These are phyloP conservation scores for Ormyrus rosae DNA, from an alignment of 2,888 invertebrate species.

Conservation along the genomic window DNA sequence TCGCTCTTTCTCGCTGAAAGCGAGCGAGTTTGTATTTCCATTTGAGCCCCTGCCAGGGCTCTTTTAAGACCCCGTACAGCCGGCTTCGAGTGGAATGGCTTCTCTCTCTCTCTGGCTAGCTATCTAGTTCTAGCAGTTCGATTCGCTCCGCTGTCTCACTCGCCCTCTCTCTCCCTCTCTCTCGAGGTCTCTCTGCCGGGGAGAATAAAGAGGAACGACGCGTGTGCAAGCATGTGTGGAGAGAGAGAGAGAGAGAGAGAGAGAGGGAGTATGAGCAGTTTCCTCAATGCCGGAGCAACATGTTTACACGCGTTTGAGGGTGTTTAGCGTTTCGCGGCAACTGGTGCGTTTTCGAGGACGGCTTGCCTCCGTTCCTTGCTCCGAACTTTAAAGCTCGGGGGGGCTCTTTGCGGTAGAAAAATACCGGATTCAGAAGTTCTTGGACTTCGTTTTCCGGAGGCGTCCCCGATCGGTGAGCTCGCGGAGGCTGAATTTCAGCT, in stretches of 20 bases:
- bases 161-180: not conserved
- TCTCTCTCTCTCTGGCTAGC: constrained; percentile 9
- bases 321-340: constrained; percentile 5
- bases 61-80: constrained; percentile 31
- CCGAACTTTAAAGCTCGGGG: too few species aligned
- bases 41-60: constrained; percentile 46
- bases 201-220: constrained; percentile 22
- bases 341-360: not conserved
- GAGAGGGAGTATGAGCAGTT: not conserved
- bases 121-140: constrained; percentile 16
- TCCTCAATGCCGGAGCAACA: not conserved
- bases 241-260: not conserved
- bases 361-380: too few species aligned
- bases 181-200: not conserved
- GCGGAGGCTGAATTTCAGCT: too few species aligned
- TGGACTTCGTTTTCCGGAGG: too few species aligned
- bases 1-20: constrained; percentile 19
- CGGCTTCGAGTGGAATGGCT: constrained; percentile 31
- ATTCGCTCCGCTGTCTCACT: constrained; percentile 17
- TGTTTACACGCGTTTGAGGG: not conserved
- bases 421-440: too few species aligned
- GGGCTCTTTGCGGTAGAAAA: too few species aligned
- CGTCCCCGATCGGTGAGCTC: too few species aligned
- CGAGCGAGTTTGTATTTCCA: constrained; percentile 50
- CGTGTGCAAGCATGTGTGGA: too few species aligned